phyloP scores from a whole-genome alignment of 2,113 vertebrate genomes.

The Ophthalmolycus amberensis region DNA sequence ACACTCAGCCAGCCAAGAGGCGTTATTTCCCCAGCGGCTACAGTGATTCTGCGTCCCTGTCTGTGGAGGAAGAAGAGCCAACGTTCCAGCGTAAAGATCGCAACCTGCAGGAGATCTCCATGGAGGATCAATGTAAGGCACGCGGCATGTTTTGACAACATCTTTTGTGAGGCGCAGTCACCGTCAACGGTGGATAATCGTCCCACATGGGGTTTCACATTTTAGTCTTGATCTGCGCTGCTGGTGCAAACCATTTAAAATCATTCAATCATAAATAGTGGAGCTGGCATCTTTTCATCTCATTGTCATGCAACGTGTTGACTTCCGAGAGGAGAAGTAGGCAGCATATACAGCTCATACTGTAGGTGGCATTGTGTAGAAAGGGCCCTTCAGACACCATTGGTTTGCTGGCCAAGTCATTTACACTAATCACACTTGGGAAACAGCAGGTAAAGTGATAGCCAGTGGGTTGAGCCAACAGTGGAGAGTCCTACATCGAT shows the following conservation, averaged over 20 bases:
- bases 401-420: conserved; percentile 18
- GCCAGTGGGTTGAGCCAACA: conserved; percentile 17
- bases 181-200: conserved; percentile 21
- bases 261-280: background rate
- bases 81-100: conserved; percentile 75
- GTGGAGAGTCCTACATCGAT: conserved; percentile 58
- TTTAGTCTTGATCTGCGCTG: background rate
- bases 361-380: background rate
- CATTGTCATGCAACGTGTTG: background rate
- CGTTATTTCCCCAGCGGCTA: conserved; percentile 77
- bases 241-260: conserved; percentile 10
- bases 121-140: conserved; percentile 83
- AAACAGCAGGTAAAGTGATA: conserved; percentile 36
- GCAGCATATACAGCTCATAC: background rate
- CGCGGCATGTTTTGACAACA: background rate
- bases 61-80: conserved; percentile 79
- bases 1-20: conserved; percentile 86
- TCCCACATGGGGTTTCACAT: background rate
- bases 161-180: background rate
- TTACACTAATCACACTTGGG: conserved; percentile 40
- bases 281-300: background rate
- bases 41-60: conserved; percentile 84
- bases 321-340: conserved; percentile 4
- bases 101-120: conserved; percentile 75
- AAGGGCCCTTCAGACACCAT: background rate